phyloP scores from a whole-genome alignment of 30 jellyfish, hydroid and myxozoan species.

The Nemopilema nomurai region DNA sequence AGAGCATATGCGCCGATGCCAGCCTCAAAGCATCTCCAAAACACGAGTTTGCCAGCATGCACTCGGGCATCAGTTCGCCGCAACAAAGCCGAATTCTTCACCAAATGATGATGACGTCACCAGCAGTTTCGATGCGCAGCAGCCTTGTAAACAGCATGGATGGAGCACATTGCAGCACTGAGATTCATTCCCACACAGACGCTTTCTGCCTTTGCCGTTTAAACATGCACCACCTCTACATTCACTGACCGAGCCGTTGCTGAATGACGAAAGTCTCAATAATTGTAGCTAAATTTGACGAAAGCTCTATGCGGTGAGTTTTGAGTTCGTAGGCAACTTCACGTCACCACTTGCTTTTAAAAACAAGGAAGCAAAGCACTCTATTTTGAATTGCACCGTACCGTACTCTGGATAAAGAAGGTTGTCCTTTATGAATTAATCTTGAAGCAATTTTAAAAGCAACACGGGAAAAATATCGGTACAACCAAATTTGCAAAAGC shows the following conservation, averaged over 20 bases:
- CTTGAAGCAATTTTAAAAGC: no score
- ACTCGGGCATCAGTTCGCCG: conserved; percentile 8
- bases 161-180: not conserved
- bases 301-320: conserved; percentile 3
- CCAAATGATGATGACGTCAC: conserved; percentile 11
- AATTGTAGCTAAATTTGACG: conserved; percentile 5
- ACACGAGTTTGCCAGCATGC: not conserved
- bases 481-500: no score
- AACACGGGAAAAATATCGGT: no score
- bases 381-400: no score
- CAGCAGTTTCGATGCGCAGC: conserved; percentile 17
- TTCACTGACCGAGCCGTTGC: not conserved
- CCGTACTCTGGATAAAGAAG: no score
- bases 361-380: no score
- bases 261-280: conserved; percentile 6
- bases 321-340: not conserved
- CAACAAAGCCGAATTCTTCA: not conserved
- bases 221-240: conserved; percentile 23
- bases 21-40: conserved; percentile 7
- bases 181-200: conserved; percentile 12
- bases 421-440: no score
- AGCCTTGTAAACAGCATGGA: conserved; percentile 6
- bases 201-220: conserved; percentile 39
- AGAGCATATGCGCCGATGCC: conserved; percentile 52
- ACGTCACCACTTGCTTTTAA: not conserved